Percentiles rank a stretch among this genome's conserved stretches.
These are phyloP conservation scores for Eretmochelys imbricata DNA, from an alignment of 2,113 vertebrate genomes.

Conservation along the genomic window DNA sequence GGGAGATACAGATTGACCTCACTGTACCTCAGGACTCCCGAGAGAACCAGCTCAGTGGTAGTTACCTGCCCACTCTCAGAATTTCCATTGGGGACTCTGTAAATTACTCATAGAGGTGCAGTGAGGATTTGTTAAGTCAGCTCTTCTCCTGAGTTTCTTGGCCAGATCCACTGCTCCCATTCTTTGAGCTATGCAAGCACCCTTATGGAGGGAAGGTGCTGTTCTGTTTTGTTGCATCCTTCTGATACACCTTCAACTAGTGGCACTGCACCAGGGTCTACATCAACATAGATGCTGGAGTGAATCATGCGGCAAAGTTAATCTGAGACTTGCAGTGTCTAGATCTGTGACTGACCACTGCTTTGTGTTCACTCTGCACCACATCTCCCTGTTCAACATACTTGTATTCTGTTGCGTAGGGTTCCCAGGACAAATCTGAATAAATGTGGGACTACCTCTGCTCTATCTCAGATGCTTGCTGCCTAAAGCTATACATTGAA, in stretches of 20 bases:
- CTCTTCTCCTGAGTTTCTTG: no score
- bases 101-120: no score
- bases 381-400: background rate
- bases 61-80: no score
- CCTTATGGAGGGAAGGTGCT: no score
- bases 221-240: background rate
- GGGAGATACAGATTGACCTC: background rate
- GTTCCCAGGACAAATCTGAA: background rate
- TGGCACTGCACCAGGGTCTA: background rate
- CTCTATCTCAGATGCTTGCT: rapidly evolving
- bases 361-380: background rate
- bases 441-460: background rate
- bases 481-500: rapidly evolving
- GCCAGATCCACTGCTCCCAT: no score
- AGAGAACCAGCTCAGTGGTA: background rate
- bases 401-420: background rate
- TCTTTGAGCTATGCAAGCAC: no score
- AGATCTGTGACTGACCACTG: background rate
- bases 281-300: background rate
- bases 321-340: background rate
- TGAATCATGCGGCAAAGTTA: background rate
- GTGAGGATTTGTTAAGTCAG: no score
- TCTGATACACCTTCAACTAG: background rate
- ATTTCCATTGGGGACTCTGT: no score
- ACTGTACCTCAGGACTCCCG: background rate